These are phyloP conservation scores for Vulpes vulpes DNA, from an alignment of 2,113 vertebrate genomes.

Conservation along the genomic window DNA sequence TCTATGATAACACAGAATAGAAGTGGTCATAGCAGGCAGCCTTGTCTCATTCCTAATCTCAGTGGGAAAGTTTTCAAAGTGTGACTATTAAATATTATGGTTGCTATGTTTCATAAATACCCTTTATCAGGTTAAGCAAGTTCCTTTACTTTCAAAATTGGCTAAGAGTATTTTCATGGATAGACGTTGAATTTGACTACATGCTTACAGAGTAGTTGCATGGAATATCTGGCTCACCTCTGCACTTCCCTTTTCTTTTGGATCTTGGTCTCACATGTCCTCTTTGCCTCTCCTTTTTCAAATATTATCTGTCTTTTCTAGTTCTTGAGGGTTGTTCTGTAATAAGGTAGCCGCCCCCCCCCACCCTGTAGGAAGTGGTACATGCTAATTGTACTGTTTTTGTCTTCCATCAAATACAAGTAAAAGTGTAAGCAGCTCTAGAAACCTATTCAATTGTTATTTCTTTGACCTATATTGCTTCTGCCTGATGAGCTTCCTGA, in stretches of 20 bases:
- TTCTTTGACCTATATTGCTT: conserved; percentile 37
- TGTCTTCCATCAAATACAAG: background rate
- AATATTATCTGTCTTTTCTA: background rate
- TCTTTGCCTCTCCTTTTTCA: background rate
- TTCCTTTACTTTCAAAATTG: background rate
- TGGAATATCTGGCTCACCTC: background rate
- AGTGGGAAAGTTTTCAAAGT: conserved; percentile 3
- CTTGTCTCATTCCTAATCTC: background rate
- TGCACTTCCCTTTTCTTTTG: background rate
- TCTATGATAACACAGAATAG: background rate
- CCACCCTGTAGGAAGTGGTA: background rate
- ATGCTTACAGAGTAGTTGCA: background rate
- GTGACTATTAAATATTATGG: background rate
- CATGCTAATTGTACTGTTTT: conserved; percentile 22
- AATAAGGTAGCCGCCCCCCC: background rate
- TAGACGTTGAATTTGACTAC: background rate
- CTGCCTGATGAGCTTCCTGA: conserved; percentile 46
- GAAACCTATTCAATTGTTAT: conserved; percentile 33
- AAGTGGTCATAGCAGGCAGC: background rate
- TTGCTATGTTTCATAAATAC: background rate
- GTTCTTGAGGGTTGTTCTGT: background rate
- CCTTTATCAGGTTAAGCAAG: background rate
- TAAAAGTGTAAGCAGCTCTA: conserved; percentile 11
- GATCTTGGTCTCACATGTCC: background rate
- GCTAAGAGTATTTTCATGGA: background rate